Base-by-base conservation (phyloP, 2,888 invertebrate species). In the Phymatocera aterrima region DNA sequence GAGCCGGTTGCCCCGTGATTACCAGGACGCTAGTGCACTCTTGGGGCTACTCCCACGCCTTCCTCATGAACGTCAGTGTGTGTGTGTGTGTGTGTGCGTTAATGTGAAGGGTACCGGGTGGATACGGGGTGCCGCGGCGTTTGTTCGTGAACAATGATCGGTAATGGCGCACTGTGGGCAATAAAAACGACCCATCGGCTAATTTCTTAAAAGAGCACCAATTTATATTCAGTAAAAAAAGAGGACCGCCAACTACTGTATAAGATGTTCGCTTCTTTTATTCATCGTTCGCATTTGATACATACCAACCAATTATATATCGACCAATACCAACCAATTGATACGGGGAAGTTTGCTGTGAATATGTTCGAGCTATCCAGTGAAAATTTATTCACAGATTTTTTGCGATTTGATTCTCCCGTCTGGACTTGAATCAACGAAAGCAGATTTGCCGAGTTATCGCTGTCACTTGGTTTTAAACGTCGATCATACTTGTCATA, bases 21-120 rank as follows among this genome's bases (percentile, higher is more conserved):
- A 64, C 61, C 31, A 18, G 18, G 18, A 37, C 61, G 37, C 37
- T 64, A 37, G 37, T 37, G 37, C 37, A 64, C 34, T 37, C 61
- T 37, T 37, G 61, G 21, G 61, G 61, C 61, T 64, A 64, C 61
- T 64, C 61, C 61, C 61, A 64, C 37, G 61, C 61, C 37, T 18
- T n/a, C 34, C 34, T 64, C 61, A n/a, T 64, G 24, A 64, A 64
- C n/a, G n/a, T n/a, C n/a, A n/a, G n/a, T n/a, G n/a, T n/a, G n/a
- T n/a, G n/a, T n/a, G n/a, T n/a, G n/a, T n/a, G n/a, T n/a, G n/a
- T 64, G 37, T 37, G 37, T 37, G 61, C 18, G 61, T 64, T 18
- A 64, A 64, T 64, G 34, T 21, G 6, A 64, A 37, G 61, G 37
- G 61, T 37, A 64, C 61, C 43, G 8, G n/a, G 57, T 28, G 24